These are phyloP conservation scores for Erpetoichthys calabaricus DNA, from an alignment of 2,797 vertebrate genomes.

Conservation along the genomic window DNA sequence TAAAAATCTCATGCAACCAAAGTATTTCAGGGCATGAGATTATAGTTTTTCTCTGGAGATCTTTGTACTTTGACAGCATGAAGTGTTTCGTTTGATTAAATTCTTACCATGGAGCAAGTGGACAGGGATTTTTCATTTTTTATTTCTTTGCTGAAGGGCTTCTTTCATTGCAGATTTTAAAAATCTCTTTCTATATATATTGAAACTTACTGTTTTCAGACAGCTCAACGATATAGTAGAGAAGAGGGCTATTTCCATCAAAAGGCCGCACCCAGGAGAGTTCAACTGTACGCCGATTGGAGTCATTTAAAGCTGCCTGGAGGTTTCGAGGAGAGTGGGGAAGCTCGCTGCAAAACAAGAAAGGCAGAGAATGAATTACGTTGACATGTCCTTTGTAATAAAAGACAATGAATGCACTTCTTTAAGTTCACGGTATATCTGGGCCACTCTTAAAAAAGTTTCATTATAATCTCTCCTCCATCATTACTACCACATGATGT, in stretches of 20 bases:
- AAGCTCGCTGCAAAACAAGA: constrained; percentile 56
- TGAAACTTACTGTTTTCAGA: constrained; percentile 84
- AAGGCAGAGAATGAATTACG: not conserved
- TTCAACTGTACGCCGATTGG: constrained; percentile 58
- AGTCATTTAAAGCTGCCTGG: constrained; percentile 59
- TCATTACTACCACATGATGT: too few species aligned
- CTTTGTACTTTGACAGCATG: not conserved
- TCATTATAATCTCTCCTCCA: too few species aligned
- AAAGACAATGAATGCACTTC: too few species aligned
- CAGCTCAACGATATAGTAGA: constrained; percentile 78
- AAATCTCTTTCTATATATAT: too few species aligned
- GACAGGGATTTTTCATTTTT: not conserved
- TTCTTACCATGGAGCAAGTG: not conserved
- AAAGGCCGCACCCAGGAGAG: constrained; percentile 89
- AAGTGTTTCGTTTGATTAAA: not conserved
- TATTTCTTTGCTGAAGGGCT: not conserved
- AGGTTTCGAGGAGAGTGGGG: constrained; percentile 86
- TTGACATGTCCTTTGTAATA: too few species aligned
- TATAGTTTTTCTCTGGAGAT: not conserved
- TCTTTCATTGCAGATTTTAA: not conserved
- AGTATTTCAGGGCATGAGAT: not conserved
- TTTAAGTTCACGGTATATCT: too few species aligned
- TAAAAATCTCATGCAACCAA: not conserved
- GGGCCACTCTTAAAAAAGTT: too few species aligned
- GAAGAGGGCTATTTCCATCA: constrained; percentile 84